Evolutionary conservation across 2,888 invertebrate species (phyloP), one percentile per base, ranked within the genome.

Genomic region (Drosophila nr. fundita): DNA sequence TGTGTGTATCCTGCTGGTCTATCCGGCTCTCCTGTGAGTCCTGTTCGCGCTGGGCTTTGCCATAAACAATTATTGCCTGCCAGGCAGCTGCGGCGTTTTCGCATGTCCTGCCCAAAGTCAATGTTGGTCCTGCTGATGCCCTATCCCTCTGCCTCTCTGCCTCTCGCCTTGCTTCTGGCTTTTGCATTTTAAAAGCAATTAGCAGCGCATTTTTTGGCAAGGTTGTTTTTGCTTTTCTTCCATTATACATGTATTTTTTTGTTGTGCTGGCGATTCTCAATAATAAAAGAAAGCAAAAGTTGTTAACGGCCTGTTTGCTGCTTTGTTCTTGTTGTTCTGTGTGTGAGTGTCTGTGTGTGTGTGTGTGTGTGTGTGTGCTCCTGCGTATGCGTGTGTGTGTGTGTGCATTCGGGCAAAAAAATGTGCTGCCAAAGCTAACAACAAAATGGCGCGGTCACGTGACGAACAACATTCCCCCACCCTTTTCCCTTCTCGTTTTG

Each of bases 151-250:
- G 15, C n/a, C 5, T 21, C 38, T 42, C 30, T 29, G 52, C 45
- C 29, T 48, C 36, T 50, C 68, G 58, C 60, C 38, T 55, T 57
- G 30, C 21, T 27, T 55, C 68, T 75, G 82, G 80, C 81, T 77
- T 85, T 85, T 86, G 84, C 87, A 89, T 89, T 87, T 89, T 87
- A 87, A 87, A 87, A 87, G 89, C 87, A 87, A 87, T 87, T 87
- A 87, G 89, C 87, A 87, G 89, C 76, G 73, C 80, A 82, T 87
- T 88, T 87, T 87, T 88, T 80, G 85, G 76, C 71, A 55, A 40
- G 71, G 76, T 64, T 79, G 62, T 66, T 78, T 75, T 76, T 79
- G 73, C 62, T 66, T 68, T 66, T 69, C 64, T 69, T 74, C 38
- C 65, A 58, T 64, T 34, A 21, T 34, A 27, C 38, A 55, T 27